Conservation (phyloP, 92 coral and sea anemone genomes). For the Parazoanthus atlanticus region DNA sequence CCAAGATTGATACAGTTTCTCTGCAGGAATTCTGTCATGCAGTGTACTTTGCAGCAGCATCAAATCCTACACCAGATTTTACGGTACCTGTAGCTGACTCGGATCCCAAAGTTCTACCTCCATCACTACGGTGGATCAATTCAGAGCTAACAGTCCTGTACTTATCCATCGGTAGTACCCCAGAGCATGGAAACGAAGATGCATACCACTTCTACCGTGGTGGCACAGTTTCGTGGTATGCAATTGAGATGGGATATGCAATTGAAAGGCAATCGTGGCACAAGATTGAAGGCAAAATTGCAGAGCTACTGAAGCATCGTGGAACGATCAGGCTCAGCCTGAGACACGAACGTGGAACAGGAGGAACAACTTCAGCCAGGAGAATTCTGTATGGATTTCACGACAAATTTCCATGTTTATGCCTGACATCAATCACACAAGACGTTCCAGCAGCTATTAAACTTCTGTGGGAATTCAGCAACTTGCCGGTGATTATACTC, state of each 20-base stretch:
- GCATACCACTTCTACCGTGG: constrained; percentile 52
- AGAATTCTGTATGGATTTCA: constrained; percentile 60
- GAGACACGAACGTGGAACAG: constrained; percentile 68
- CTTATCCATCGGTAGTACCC: constrained; percentile 54
- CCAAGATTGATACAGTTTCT: constrained; percentile 19
- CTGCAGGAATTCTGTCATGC: constrained; percentile 60
- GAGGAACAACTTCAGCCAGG: constrained; percentile 70
- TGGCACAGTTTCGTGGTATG: constrained; percentile 77
- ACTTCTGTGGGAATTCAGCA: constrained; percentile 53
- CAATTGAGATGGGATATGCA: constrained; percentile 35
- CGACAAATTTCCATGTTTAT: constrained; percentile 59
- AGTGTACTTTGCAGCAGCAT: constrained; percentile 48
- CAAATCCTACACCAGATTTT: constrained; percentile 59
- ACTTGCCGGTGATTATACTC: constrained; percentile 57
- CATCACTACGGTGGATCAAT: constrained; percentile 55
- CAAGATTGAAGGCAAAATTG: background rate
- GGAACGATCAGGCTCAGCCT: constrained; percentile 57
- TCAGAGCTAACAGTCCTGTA: constrained; percentile 63
- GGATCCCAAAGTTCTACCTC: constrained; percentile 41
- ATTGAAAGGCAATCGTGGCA: background rate
- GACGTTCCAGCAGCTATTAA: too few relatives aligned
- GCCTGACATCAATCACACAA: too few relatives aligned
- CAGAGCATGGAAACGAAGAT: constrained; percentile 54
- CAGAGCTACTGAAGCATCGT: constrained; percentile 40
- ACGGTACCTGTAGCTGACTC: too few relatives aligned